Percentiles rank a stretch among this genome's conserved stretches.
Evolutionary conservation across 2,888 invertebrate genomes (phyloP).

Genomic region (Phengaris arion): DNA sequence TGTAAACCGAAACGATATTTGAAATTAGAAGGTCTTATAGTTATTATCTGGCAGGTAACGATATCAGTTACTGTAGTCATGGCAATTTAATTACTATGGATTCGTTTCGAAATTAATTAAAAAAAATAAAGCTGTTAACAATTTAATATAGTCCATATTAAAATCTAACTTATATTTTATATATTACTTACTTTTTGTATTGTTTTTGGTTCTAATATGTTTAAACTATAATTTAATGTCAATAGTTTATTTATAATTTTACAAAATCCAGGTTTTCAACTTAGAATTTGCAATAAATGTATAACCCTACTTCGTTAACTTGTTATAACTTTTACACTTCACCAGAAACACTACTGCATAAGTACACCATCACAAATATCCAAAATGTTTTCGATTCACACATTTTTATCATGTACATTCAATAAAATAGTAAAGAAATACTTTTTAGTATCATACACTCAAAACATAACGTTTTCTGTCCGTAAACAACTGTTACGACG

Average conservation of each 20-base stretch:
- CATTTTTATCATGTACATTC: slow-evolving; percentile 11
- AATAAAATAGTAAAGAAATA: slow-evolving; percentile 1
- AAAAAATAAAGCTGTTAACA: background rate
- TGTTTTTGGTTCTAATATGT: background rate
- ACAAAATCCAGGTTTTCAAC: background rate
- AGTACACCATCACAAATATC: slow-evolving; percentile 16
- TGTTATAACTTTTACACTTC: background rate
- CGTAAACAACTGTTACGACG: slow-evolving; percentile 14
- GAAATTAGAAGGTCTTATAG: slow-evolving; percentile 24
- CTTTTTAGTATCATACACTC: background rate
- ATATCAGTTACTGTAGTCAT: slow-evolving; percentile 9
- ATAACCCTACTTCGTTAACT: slow-evolving; percentile 32
- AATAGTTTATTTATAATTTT: background rate
- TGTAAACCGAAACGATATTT: slow-evolving; percentile 31
- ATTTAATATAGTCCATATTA: background rate
- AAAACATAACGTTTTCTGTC: slow-evolving; percentile 28
- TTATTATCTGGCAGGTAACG: slow-evolving; percentile 7
- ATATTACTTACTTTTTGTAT: slow-evolving; percentile 7
- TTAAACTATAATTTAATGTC: background rate
- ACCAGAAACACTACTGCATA: background rate
- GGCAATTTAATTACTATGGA: background rate
- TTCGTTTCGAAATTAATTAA: background rate
- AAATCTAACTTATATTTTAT: background rate
- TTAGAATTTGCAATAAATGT: slow-evolving; percentile 9
- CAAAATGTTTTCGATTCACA: slow-evolving; percentile 1